phyloP scores from a whole-genome alignment of 2,888 invertebrate genomes.

The Nymphalis urticae region DNA sequence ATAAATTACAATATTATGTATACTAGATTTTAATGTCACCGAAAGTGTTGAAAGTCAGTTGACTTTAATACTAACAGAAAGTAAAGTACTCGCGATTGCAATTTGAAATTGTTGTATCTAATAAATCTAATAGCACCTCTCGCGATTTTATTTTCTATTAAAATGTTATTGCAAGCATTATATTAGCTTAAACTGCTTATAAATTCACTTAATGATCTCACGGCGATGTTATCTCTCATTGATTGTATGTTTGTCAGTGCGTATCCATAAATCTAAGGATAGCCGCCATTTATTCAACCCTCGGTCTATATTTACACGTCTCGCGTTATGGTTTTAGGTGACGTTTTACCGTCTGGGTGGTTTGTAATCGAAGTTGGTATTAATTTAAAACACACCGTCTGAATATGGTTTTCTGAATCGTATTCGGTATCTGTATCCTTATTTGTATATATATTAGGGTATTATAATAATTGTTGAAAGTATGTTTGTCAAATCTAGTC shows the following conservation, averaged over 20 bases:
- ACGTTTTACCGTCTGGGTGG: conserved; percentile 75
- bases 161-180: not conserved
- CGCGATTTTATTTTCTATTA: too few relatives aligned
- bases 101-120: too few relatives aligned
- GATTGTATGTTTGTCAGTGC: conserved; percentile 30
- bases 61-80: too few relatives aligned
- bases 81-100: too few relatives aligned
- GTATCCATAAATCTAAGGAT: conserved; percentile 40
- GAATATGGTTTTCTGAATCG: not conserved
- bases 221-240: conserved; percentile 11
- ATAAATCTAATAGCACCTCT: too few relatives aligned
- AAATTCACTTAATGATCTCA: not conserved
- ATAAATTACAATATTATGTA: too few relatives aligned
- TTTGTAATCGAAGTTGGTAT: conserved; percentile 47
- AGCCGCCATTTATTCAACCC: conserved; percentile 38
- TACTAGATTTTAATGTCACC: too few relatives aligned
- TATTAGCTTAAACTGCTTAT: not conserved
- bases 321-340: conserved; percentile 53
- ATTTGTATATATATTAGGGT: not conserved
- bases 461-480: not conserved
- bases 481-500: not conserved
- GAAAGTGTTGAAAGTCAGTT: too few relatives aligned
- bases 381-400: conserved; percentile 12
- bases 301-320: conserved; percentile 60
- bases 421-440: not conserved